These are phyloP conservation scores for Macrosteles quadrilineatus DNA, from an alignment of 1,140 invertebrate species.

Conservation along the genomic window DNA sequence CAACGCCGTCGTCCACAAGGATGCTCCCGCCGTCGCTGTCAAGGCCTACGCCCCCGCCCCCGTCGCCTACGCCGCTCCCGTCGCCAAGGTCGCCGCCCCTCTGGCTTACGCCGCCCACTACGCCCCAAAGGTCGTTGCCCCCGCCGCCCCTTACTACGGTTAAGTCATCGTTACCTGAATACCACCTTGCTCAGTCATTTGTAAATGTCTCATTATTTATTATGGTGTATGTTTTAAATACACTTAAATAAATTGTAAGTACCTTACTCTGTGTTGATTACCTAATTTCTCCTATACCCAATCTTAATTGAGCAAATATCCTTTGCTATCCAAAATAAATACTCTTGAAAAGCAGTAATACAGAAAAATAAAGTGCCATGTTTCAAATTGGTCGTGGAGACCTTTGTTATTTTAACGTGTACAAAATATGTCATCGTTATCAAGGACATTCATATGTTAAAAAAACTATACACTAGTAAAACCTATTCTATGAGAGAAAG, in stretches of 20 bases:
- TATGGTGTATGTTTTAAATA: slow-evolving; percentile 31
- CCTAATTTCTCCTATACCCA: too few species aligned
- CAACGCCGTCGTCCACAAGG: slow-evolving; percentile 38
- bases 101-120: slow-evolving; percentile 36
- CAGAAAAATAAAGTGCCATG: too few species aligned
- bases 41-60: slow-evolving; percentile 45
- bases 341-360: too few species aligned
- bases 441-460: too few species aligned
- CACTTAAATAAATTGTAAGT: slow-evolving; percentile 17
- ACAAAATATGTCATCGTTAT: too few species aligned
- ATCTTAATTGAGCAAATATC: too few species aligned
- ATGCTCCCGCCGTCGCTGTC: slow-evolving; percentile 34
- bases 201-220: slow-evolving; percentile 27
- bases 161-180: slow-evolving; percentile 25
- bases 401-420: too few species aligned
- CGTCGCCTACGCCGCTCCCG: slow-evolving; percentile 31
- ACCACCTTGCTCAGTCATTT: background rate
- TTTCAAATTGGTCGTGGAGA: too few species aligned
- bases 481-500: too few species aligned
- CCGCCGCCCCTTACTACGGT: slow-evolving; percentile 39
- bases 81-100: slow-evolving; percentile 15
- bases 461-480: too few species aligned
- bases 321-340: too few species aligned
- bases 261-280: too few species aligned
- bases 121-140: slow-evolving; percentile 35